Evolutionary conservation across 30 jellyfish, hydroid and myxozoan species (phyloP), one percentile per base, ranked within the genome.

Genomic region (Chrysaora quinquecirrha): DNA sequence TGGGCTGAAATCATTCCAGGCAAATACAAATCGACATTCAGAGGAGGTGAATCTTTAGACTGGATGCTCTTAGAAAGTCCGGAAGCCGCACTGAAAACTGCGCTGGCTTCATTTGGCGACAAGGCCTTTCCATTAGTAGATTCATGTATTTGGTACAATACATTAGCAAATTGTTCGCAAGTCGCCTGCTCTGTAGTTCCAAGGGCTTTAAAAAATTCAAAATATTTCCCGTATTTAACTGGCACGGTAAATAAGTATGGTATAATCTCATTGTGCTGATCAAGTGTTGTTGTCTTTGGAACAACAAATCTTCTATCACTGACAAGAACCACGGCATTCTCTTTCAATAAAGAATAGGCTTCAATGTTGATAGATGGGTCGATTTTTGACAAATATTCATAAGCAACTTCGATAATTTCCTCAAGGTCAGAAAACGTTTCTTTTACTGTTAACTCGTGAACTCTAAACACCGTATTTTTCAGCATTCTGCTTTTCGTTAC

Each of bases 181-280:
- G 75, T 69, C 14, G 95, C 88, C 24, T 38, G 47, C 34, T 56
- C 56, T 16, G 84, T 24, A 34, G 88, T 73, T 11, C 97, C 97
- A 3, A 89, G 69, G 23, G 28, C n/a, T 50, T 43, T 50, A 61
- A 89, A 69, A 19, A 75, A 22, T 22, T 75, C 88, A 25, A 66
- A 83, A 65, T 7, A 89, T 27, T 66, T 56, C 24, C 97, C 97
- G 6, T 30, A 27, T n/a, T 10, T 46, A 29, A 62, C 77, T 16
- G 86, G 83, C 33, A 83, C 76, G 0, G 82, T 34, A 64, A 72
- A 56, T 24, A 89, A 32, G 77, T 89, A 82, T 3, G 95, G 95
- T 14, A 88, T 68, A n/a, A 75, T 64, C 7, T 75, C 58, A 31
- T 38, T 30, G 38, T 56, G 67, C 32, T 64, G 33, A 19, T 69